phyloP scores from a whole-genome alignment of 1,140 invertebrate species.

The Papilio machaon region DNA sequence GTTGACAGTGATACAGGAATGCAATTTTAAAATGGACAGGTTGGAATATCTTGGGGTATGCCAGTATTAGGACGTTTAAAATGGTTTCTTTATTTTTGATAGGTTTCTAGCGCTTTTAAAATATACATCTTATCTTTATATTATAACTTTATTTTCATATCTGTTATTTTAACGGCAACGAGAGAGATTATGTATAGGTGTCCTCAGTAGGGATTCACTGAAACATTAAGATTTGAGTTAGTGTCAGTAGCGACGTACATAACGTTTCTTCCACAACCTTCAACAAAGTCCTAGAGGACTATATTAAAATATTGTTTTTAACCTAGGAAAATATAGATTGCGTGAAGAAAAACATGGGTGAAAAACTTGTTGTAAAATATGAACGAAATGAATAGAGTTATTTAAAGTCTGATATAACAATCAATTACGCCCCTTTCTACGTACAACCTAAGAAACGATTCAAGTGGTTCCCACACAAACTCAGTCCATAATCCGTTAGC shows the following conservation, averaged over 20 bases:
- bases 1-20: conserved; percentile 14
- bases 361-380: no score
- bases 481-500: conserved; percentile 4
- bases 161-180: neutral
- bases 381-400: neutral
- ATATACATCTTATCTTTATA: no score
- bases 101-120: no score
- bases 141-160: neutral
- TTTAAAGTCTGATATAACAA: neutral
- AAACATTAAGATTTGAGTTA: no score
- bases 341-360: neutral
- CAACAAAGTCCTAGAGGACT: no score
- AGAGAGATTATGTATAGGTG: no score
- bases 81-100: no score
- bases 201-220: no score
- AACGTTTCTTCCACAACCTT: no score
- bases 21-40: conserved; percentile 8
- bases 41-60: conserved; percentile 1
- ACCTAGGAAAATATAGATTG: no score
- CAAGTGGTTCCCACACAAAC: neutral
- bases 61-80: conserved; percentile 31
- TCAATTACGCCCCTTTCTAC: neutral
- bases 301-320: no score
- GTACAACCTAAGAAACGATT: neutral
- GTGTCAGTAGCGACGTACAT: no score